Percentiles rank a stretch among this genome's conserved stretches.
phyloP scores from a whole-genome alignment of 2,113 vertebrate species.

The Esox niger region DNA sequence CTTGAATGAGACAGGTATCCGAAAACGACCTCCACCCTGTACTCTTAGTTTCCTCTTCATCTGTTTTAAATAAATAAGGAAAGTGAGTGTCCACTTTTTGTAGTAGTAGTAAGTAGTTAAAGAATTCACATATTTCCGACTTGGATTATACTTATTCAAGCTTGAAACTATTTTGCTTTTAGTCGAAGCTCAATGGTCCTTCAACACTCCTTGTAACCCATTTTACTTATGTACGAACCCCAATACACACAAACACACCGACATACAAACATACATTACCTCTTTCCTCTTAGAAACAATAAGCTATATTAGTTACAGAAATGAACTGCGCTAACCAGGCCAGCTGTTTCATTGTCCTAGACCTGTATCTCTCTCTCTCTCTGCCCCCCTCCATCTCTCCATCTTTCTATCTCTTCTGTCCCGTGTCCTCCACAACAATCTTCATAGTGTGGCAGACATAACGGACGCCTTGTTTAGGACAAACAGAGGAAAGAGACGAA shows the following conservation, averaged over 20 bases:
- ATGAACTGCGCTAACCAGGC: slow-evolving; percentile 71
- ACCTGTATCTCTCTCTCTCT: slow-evolving; percentile 63
- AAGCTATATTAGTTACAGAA: slow-evolving; percentile 20
- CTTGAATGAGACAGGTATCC: no score
- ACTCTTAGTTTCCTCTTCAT: no score
- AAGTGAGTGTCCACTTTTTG: no score
- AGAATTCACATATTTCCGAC: not conserved
- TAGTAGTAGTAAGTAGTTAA: no score
- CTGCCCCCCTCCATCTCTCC: slow-evolving; percentile 48
- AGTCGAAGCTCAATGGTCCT: not conserved
- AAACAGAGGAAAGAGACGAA: slow-evolving; percentile 65
- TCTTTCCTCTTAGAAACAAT: not conserved
- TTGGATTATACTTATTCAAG: not conserved
- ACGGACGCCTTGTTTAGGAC: slow-evolving; percentile 73
- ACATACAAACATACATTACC: not conserved
- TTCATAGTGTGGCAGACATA: slow-evolving; percentile 73
- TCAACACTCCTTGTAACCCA: not conserved
- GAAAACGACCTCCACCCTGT: no score
- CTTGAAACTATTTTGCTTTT: not conserved
- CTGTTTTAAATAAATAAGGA: no score
- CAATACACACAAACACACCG: not conserved
- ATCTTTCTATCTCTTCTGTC: slow-evolving; percentile 69
- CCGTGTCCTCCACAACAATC: slow-evolving; percentile 75
- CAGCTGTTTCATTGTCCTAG: slow-evolving; percentile 82
- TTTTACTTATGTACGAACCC: not conserved